phyloP scores from a whole-genome alignment of 2,113 vertebrate genomes.

The Hippopotamus amphibius region DNA sequence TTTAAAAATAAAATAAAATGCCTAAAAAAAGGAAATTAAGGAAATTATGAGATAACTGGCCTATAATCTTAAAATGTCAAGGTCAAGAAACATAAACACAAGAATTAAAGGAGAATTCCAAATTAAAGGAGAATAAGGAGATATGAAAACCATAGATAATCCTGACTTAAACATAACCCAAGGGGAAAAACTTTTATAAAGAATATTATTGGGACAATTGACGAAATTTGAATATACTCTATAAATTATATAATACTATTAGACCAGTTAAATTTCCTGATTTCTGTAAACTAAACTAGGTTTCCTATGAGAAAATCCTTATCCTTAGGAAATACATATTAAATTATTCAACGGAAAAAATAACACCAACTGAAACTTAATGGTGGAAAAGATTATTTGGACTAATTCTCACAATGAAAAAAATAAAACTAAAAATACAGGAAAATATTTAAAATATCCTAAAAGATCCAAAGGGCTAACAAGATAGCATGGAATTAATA shows the following conservation, averaged over 20 bases:
- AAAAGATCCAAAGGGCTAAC: neutral
- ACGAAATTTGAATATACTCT: too few species aligned
- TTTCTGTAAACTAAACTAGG: too few species aligned
- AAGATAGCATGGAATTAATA: neutral
- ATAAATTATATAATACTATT: accelerated
- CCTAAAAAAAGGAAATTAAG: neutral
- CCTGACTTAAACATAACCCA: too few species aligned
- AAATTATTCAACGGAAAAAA: neutral
- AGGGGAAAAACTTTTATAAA: too few species aligned
- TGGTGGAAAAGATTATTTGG: neutral
- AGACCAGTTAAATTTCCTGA: too few species aligned
- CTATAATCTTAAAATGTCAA: neutral
- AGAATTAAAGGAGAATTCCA: neutral
- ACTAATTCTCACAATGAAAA: neutral
- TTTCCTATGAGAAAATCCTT: too few species aligned
- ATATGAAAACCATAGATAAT: neutral
- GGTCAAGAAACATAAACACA: neutral
- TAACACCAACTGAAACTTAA: neutral
- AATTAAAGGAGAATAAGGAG: neutral
- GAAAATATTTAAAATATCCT: neutral
- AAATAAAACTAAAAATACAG: neutral
- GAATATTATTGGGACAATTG: too few species aligned
- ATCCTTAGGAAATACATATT: too few species aligned
- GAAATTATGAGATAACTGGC: neutral
- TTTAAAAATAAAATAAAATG: too few species aligned